Conservation (phyloP, 2,113 vertebrate species). For the Cinclus mexicanus region DNA sequence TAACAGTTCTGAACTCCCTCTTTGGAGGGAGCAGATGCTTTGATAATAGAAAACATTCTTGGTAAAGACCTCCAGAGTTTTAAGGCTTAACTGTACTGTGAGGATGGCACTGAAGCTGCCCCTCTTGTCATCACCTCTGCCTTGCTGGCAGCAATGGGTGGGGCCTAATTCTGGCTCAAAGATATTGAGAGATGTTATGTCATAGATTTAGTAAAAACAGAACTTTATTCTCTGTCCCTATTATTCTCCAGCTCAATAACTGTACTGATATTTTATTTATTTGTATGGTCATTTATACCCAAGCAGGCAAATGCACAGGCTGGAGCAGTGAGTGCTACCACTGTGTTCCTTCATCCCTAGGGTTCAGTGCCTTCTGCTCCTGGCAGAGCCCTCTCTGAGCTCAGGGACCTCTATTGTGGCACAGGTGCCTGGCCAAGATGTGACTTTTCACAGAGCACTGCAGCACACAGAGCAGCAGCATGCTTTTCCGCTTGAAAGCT, state of each 20-base stretch:
- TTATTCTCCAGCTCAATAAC: not conserved
- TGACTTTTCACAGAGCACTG: not conserved
- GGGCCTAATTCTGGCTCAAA: not conserved
- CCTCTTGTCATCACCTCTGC: not conserved
- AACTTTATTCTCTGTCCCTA: not conserved
- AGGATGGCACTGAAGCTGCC: not conserved
- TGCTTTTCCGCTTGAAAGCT: not conserved
- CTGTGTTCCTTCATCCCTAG: not conserved
- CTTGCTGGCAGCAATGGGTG: fast-evolving
- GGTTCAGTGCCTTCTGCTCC: not conserved
- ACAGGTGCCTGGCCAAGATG: not conserved
- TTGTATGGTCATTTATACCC: not conserved
- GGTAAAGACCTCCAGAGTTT: not conserved
- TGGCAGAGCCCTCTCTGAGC: not conserved
- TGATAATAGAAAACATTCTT: not conserved
- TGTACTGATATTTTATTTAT: not conserved
- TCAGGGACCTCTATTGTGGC: not conserved
- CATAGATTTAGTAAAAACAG: not conserved
- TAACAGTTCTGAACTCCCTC: not conserved
- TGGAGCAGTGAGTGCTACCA: not conserved
- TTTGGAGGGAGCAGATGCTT: not conserved
- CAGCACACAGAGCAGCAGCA: fast-evolving
- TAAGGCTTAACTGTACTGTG: not conserved
- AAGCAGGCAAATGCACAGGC: fast-evolving
- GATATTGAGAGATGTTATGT: not conserved